phyloP scores from a whole-genome alignment of 2,888 invertebrate species.

The Hydroisotoma schaefferi region DNA sequence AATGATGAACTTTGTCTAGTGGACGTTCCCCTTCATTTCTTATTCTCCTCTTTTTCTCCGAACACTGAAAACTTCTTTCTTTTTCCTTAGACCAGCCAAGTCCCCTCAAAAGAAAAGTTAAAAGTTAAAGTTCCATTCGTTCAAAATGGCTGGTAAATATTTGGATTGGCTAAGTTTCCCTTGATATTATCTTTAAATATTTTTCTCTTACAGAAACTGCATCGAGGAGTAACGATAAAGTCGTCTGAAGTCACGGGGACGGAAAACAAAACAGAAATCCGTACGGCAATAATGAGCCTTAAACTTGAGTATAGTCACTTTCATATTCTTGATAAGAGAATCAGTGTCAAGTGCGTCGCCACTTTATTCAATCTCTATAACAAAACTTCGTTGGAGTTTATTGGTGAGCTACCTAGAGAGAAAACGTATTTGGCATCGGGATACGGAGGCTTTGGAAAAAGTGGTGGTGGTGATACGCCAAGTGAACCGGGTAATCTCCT shows the following conservation, averaged over 20 bases:
- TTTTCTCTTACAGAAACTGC: constrained; percentile 11
- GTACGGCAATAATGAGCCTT: constrained; percentile 22
- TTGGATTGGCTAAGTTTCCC: too few species aligned
- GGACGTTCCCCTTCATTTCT: too few species aligned
- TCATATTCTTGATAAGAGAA: constrained; percentile 19
- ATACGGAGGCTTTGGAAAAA: constrained; percentile 14
- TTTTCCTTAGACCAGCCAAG: too few species aligned
- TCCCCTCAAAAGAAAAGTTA: too few species aligned
- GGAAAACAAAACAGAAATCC: constrained; percentile 20
- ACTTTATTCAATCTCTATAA: constrained; percentile 28
- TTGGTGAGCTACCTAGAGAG: constrained; percentile 22
- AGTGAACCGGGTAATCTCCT: constrained; percentile 17
- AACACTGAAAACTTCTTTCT: too few species aligned
- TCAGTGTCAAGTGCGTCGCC: constrained; percentile 30
- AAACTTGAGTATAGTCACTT: constrained; percentile 23
- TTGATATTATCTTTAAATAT: too few species aligned
- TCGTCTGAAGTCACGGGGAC: neutral
- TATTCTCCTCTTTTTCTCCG: too few species aligned
- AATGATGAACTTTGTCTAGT: too few species aligned
- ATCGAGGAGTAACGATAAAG: constrained; percentile 12
- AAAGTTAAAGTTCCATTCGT: too few species aligned
- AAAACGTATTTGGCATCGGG: constrained; percentile 21
- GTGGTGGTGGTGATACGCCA: constrained; percentile 11
- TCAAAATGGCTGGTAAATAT: too few species aligned
- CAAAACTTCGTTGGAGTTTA: constrained; percentile 23